Percentiles rank a stretch among this genome's conserved stretches.
Evolutionary conservation across 1,140 invertebrate species (phyloP).

Genomic region (Drosophila nigrodunni): DNA sequence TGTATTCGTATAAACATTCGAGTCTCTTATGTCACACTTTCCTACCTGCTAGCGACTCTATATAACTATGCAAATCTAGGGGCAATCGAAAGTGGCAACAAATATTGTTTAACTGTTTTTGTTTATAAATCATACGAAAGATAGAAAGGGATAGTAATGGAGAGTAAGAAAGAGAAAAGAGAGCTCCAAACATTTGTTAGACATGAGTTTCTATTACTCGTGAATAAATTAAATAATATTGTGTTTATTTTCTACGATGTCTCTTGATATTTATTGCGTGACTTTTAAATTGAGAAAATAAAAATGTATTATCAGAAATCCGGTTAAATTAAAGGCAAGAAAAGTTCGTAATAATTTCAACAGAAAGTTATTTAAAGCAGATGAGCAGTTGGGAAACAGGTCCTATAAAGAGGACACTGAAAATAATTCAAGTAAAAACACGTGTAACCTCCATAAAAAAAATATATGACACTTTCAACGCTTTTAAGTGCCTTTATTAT

Average conservation of each 20-base stretch:
- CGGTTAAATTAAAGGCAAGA: conserved; percentile 4
- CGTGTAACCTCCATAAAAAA: conserved; percentile 8
- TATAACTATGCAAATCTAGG: conserved; percentile 34
- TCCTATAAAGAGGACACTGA: conserved; percentile 1
- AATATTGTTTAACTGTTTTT: conserved; percentile 21
- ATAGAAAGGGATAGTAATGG: no score
- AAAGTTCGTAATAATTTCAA: not conserved
- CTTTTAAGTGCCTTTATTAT: not conserved
- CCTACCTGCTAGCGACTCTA: conserved; percentile 3
- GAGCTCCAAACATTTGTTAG: conserved; percentile 13
- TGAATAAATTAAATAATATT: conserved; percentile 35
- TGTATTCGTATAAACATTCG: conserved; percentile 7
- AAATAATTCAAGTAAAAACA: not conserved
- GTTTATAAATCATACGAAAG: not conserved
- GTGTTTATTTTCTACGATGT: conserved; percentile 6
- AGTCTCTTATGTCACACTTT: conserved; percentile 41
- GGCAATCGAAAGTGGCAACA: conserved; percentile 37
- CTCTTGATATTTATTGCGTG: conserved; percentile 19
- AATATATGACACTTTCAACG: conserved; percentile 8
- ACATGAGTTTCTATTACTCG: not conserved
- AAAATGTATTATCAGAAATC: not conserved
- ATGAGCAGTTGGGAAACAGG: not conserved
- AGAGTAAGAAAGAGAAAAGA: not conserved
- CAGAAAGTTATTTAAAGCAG: conserved; percentile 4
- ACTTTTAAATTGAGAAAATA: not conserved